Evolutionary conservation across 2,888 invertebrate genomes (phyloP).

Genomic region (Tinea semifulvella): DNA sequence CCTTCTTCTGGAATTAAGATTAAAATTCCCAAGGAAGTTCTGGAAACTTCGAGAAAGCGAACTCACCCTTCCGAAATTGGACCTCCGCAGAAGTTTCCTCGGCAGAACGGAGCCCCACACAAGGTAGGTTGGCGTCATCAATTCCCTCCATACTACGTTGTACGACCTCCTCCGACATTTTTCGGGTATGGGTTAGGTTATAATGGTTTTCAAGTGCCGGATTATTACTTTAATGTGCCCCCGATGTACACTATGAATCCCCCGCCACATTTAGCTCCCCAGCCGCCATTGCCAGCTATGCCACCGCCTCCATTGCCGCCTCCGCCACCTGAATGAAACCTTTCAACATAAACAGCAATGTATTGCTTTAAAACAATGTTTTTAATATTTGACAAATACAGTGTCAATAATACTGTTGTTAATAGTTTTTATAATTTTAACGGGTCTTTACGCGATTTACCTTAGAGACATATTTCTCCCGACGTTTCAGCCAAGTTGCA

Average conservation of each 20-base stretch:
- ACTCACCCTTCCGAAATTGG: conserved; percentile 31
- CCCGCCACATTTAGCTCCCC: conserved; percentile 26
- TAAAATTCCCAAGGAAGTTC: conserved; percentile 77
- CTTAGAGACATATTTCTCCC: too few species aligned
- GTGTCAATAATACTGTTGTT: too few species aligned
- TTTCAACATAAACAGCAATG: too few species aligned
- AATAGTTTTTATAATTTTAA: too few species aligned
- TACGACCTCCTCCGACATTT: conserved; percentile 48
- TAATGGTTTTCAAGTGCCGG: conserved; percentile 35
- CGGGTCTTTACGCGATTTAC: too few species aligned
- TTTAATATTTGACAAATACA: too few species aligned
- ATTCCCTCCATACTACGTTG: conserved; percentile 47
- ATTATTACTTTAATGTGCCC: conserved; percentile 15
- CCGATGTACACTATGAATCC: conserved; percentile 19
- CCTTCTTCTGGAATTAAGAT: conserved; percentile 72
- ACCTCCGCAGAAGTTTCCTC: conserved; percentile 39
- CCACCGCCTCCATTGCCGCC: conserved; percentile 71
- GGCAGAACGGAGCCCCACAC: conserved; percentile 47
- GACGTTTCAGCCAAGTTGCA: too few species aligned
- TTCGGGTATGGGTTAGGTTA: conserved; percentile 22
- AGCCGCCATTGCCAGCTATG: conserved; percentile 64
- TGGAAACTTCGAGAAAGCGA: conserved; percentile 60
- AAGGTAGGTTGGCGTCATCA: conserved; percentile 52
- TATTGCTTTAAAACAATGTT: too few species aligned
- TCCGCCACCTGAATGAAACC: conserved; percentile 63